These are phyloP conservation scores for Vesta saturnalis DNA, from an alignment of 2,888 invertebrate genomes.

Conservation along the genomic window DNA sequence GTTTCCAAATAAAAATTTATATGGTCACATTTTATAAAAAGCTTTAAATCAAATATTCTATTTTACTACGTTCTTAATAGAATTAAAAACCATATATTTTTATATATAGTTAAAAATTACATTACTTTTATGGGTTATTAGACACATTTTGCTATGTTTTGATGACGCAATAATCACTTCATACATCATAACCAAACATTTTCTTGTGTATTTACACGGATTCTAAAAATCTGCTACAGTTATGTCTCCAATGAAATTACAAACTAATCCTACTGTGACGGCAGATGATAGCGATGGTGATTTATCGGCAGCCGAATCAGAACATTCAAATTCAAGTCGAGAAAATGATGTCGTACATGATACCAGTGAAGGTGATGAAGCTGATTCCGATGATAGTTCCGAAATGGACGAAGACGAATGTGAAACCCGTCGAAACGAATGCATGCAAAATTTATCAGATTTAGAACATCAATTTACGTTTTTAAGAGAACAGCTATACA, in stretches of 20 bases:
- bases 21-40: too few species aligned
- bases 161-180: too few species aligned
- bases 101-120: too few species aligned
- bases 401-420: constrained; percentile 96
- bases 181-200: too few species aligned
- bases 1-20: too few species aligned
- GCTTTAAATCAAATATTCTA: too few species aligned
- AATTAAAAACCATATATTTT: too few species aligned
- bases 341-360: constrained; percentile 73
- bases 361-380: constrained; percentile 80
- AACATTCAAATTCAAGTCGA: constrained; percentile 73
- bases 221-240: too few species aligned
- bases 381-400: constrained; percentile 85
- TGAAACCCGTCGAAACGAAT: constrained; percentile 82
- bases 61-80: too few species aligned
- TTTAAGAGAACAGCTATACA: constrained; percentile 88
- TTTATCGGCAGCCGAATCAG: constrained; percentile 76
- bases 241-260: constrained; percentile 77
- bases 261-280: constrained; percentile 54
- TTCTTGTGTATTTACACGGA: too few species aligned
- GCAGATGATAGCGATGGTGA: constrained; percentile 73
- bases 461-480: constrained; percentile 89
- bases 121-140: too few species aligned
- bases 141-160: too few species aligned
- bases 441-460: constrained; percentile 86